phyloP scores from a whole-genome alignment of 2,888 invertebrate genomes.

The Sisyra nigra region DNA sequence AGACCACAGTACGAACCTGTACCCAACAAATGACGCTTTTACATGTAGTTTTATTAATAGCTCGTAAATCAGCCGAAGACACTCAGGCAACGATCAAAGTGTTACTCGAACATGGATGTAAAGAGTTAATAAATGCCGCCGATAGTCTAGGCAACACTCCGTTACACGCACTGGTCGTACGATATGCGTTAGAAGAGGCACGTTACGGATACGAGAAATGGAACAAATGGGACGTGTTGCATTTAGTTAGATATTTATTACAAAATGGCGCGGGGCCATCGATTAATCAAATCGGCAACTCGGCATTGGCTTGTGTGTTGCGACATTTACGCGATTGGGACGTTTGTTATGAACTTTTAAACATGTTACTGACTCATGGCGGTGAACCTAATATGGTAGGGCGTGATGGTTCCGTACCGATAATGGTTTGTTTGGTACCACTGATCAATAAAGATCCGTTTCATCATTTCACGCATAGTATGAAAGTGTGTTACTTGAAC shows the following conservation, averaged over 20 bases:
- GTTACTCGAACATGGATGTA: conserved; percentile 53
- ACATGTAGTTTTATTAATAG: conserved; percentile 52
- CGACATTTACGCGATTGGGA: conserved; percentile 55
- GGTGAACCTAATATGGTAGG: conserved; percentile 54
- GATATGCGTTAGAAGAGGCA: conserved; percentile 53
- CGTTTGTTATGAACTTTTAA: conserved; percentile 40
- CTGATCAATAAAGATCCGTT: conserved; percentile 57
- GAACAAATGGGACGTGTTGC: conserved; percentile 60
- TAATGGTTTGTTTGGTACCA: conserved; percentile 59
- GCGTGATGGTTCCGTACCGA: conserved; percentile 52
- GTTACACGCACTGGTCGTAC: conserved; percentile 44
- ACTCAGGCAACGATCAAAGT: conserved; percentile 51
- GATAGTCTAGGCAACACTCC: conserved; percentile 60
- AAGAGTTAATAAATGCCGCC: conserved; percentile 52
- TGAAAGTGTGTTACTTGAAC: conserved; percentile 58
- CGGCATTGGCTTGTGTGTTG: conserved; percentile 51
- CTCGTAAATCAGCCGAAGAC: conserved; percentile 52
- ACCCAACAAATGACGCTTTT: conserved; percentile 55
- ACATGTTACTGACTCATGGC: conserved; percentile 41
- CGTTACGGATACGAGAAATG: conserved; percentile 49
- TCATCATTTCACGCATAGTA: conserved; percentile 54
- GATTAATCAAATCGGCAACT: conserved; percentile 52
- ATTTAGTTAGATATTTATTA: conserved; percentile 43
- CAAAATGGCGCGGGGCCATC: conserved; percentile 49
- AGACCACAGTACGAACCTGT: conserved; percentile 49